Evolutionary conservation across 2,797 vertebrate genomes (phyloP), one percentile per base, ranked within the genome.

Genomic region (Agapornis canus): DNA sequence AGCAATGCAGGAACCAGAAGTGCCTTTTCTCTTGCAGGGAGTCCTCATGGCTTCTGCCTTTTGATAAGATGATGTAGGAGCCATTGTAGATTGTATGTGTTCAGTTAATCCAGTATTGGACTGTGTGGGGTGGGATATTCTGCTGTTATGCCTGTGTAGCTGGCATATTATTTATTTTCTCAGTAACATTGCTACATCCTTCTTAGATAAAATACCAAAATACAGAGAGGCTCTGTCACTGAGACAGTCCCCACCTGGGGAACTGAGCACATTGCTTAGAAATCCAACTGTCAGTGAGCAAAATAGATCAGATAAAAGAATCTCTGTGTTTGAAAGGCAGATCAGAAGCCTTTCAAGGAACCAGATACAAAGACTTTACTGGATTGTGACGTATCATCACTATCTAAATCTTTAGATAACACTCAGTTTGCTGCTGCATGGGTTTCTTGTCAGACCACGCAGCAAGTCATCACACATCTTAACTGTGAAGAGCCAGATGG

Each of bases 401-500:
- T 94, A 54, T 86, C 92, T 73, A 85, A 91, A 43, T 84, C 70
- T 16, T 95, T 94, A 80, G 93, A 85, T 93, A 88, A 95, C 66
- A 27, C 48, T 82, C 60, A 65, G 89, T 93, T 96, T 82, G 85
- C 94, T 92, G 95, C 92, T 89, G 89, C 92, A 51, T 35, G 78
- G 94, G 86, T 88, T 92, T 95, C 95, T 88, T 92, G 94, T 96
- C 82, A 95, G 94, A 95, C 94, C 77, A 49, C 6, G 95, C 96
- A 96, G 91, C 93, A 86, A 73, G 65, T 75, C 92, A 45, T 59
- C 86, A 31, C 78, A 45, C 87, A 79, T 45, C 79, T 82, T 84
- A 83, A 94, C 56, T 66, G 57, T 47, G 97, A 95, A 88, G 91
- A 94, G 18, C 42, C 92, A 43, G 86, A 91, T 26, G 97, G 94